Evolutionary conservation across 30 jellyfish, hydroid and myxozoan genomes (phyloP), one percentile per base, ranked within the genome.

Genomic region (Mastigias papua): DNA sequence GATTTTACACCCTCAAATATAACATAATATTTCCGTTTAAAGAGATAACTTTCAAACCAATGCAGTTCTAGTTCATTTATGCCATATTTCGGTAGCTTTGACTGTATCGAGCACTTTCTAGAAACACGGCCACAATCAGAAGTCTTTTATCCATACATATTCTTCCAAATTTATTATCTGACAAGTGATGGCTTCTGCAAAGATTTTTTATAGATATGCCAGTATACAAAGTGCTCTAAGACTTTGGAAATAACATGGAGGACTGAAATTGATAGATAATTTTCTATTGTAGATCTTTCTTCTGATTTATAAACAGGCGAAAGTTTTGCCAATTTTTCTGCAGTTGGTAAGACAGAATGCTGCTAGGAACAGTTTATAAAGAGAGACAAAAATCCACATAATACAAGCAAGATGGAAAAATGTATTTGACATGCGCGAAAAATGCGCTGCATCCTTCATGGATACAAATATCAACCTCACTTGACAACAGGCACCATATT

Each of bases 1-100:
- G 80, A 68, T 46, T 46, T 46, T 6, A 46, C 60, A 46, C 60
- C 60, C 13, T 46, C 60, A 72, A n/a, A n/a, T n/a, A n/a, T n/a
- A n/a, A n/a, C n/a, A n/a, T n/a, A n/a, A n/a, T n/a, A n/a, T n/a
- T n/a, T n/a, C n/a, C n/a, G n/a, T n/a, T n/a, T n/a, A n/a, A n/a
- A n/a, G n/a, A n/a, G n/a, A n/a, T n/a, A n/a, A 72, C 84, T 72
- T 72, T 72, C 68, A 72, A 72, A 72, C 72, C 84, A 72, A 72
- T 5, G 30, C 33, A 48, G 84, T 72, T 72, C 68, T 30, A 73
- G 16, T 72, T 33, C 72, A 72, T 9, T 72, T 72, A 29, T 72
- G 31, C 68, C 84, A 21, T 72, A 72, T 11, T 73, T 72, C 74
- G 84, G 84, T 35, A 72, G 34, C 27, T 34, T 72, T 72, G 84